Evolutionary conservation across 2,888 invertebrate species (phyloP).

Genomic region (Eurois occulta): DNA sequence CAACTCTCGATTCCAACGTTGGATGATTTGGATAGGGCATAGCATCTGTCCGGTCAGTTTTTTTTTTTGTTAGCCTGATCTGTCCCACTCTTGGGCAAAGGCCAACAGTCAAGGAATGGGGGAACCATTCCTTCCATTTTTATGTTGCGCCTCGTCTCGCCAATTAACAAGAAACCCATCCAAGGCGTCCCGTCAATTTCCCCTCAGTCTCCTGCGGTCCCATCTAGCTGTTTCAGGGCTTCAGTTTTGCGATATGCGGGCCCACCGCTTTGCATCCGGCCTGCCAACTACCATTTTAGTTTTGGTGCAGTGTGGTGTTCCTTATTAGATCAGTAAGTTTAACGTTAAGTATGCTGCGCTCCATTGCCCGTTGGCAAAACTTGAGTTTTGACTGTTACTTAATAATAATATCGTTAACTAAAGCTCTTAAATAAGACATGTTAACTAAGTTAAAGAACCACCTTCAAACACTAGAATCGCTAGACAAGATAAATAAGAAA

Average conservation of each 20-base stretch:
- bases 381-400: neutral
- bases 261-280: neutral
- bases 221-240: neutral
- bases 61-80: neutral
- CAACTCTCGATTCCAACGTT: neutral
- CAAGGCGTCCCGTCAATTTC: neutral
- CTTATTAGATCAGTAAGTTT: neutral
- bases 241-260: neutral
- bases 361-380: neutral
- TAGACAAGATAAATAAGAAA: conserved; percentile 7
- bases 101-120: too few relatives aligned
- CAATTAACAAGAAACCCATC: neutral
- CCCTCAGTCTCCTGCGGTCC: neutral
- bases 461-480: conserved; percentile 1
- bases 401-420: neutral
- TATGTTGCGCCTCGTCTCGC: neutral
- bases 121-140: neutral
- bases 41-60: neutral
- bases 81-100: neutral
- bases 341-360: neutral
- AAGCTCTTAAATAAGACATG: neutral
- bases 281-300: neutral
- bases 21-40: neutral
- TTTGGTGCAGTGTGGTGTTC: neutral
- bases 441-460: neutral